Evolutionary conservation across 2,113 vertebrate species (phyloP), one percentile per base, ranked within the genome.

Genomic region (Felis chaus): DNA sequence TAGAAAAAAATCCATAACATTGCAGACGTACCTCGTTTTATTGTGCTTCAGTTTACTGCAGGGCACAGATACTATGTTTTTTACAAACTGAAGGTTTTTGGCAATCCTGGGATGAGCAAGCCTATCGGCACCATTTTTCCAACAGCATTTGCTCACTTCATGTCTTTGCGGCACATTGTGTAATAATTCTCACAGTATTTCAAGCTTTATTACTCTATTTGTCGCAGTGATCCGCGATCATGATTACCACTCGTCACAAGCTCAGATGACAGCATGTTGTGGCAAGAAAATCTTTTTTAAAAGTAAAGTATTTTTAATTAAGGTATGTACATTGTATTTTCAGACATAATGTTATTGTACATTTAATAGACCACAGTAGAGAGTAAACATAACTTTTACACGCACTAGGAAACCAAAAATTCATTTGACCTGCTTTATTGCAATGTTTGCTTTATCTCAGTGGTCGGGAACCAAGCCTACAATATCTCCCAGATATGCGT

Each of bases 1-100:
- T 74, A 85, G 85, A 16, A 81, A 97, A 89, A 79, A 81, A 79
- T 73, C 89, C 92, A 19, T 39, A 31, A 83, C 73, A 33, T 57
- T n/a, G 41, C 7, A 27, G 36, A 41, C 36, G 41, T 27, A 12
- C 39, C 39, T 74, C 41, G 41, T 48, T 45, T 76, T 29, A 41
- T 29, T 76, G 14, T 45, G 41, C 14, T 9, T 7, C 14, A 48
- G 14, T 45, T 29, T 29, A 76, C 45, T 7, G 13, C 7, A 76
- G 25, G 8, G 15, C 41, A 76, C 39, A 45, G 73, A 76, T 76
- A 15, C 14, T 48, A 61, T 19, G 41, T 48, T 29, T 76, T 76
- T 29, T 25, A 48, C 41, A 45, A 29, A 76, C 25, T 29, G 41
- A 76, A 29, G 41, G 13, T 48, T 45, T 27, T 25, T 41, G 73